Conservation (phyloP, 2,797 vertebrate species). For the Hydrolagus colliei region DNA sequence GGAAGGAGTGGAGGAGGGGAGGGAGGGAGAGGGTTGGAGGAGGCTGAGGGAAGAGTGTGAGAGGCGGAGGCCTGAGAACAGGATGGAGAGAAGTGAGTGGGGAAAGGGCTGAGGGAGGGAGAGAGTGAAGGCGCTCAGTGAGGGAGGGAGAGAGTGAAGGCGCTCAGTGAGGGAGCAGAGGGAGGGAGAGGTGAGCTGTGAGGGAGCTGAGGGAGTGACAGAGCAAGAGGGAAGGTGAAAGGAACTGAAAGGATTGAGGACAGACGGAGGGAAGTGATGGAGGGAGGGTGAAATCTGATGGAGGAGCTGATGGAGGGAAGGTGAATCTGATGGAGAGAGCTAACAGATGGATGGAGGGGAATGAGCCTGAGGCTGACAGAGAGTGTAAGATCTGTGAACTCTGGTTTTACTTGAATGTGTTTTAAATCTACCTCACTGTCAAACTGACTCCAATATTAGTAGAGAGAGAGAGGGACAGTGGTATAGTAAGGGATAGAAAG, state of each 20-base stretch:
- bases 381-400: too few species aligned
- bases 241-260: background rate
- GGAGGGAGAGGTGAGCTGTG: too few species aligned
- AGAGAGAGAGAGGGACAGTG: too few species aligned
- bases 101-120: background rate
- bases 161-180: background rate
- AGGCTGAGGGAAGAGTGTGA: background rate
- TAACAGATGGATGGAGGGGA: background rate
- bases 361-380: too few species aligned
- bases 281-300: background rate
- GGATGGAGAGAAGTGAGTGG: background rate
- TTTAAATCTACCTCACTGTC: too few species aligned
- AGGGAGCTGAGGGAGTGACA: too few species aligned
- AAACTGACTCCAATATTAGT: too few species aligned
- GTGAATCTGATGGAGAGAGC: background rate
- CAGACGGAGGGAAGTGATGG: background rate
- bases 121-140: background rate
- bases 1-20: too few species aligned
- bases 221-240: too few species aligned
- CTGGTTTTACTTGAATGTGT: too few species aligned
- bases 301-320: background rate
- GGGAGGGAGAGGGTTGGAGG: background rate
- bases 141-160: background rate
- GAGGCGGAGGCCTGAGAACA: background rate
- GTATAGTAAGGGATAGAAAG: too few species aligned